Evolutionary conservation across 2,113 vertebrate species (phyloP).

Genomic region (Callopanchax toddi): DNA sequence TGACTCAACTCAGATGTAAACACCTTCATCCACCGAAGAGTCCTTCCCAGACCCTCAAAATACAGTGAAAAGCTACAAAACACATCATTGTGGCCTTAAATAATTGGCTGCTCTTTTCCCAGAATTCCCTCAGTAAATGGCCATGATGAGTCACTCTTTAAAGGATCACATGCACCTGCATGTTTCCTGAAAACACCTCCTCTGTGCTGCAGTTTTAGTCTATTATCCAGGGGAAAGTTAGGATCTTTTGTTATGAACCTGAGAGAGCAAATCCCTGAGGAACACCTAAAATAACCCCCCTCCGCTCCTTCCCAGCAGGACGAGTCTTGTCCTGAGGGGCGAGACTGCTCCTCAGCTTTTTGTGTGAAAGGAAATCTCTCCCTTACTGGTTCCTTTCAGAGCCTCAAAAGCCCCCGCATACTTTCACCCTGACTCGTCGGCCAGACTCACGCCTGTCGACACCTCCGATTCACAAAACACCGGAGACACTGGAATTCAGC

Average conservation of each 20-base stretch:
- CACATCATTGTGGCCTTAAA: conserved; percentile 34
- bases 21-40: conserved; percentile 15
- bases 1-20: conserved; percentile 7
- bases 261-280: conserved; percentile 41
- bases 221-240: conserved; percentile 33
- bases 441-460: conserved; percentile 58
- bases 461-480: conserved; percentile 57
- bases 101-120: conserved; percentile 59
- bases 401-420: conserved; percentile 59
- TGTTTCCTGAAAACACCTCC: conserved; percentile 21
- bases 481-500: conserved; percentile 45
- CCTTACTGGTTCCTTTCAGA: conserved; percentile 50
- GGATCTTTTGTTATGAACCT: conserved; percentile 48
- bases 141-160: conserved; percentile 47
- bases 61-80: conserved; percentile 56
- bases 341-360: conserved; percentile 33
- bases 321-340: conserved; percentile 16
- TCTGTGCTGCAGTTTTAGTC: conserved; percentile 23
- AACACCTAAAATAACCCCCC: conserved; percentile 52
- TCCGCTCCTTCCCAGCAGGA: conserved; percentile 34
- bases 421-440: conserved; percentile 62
- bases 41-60: conserved; percentile 41
- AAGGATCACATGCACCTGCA: conserved; percentile 47
- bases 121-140: conserved; percentile 29
- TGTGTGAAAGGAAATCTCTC: conserved; percentile 58